Base-by-base conservation (phyloP, 2,113 vertebrate genomes). In the Macquaria australasica region DNA sequence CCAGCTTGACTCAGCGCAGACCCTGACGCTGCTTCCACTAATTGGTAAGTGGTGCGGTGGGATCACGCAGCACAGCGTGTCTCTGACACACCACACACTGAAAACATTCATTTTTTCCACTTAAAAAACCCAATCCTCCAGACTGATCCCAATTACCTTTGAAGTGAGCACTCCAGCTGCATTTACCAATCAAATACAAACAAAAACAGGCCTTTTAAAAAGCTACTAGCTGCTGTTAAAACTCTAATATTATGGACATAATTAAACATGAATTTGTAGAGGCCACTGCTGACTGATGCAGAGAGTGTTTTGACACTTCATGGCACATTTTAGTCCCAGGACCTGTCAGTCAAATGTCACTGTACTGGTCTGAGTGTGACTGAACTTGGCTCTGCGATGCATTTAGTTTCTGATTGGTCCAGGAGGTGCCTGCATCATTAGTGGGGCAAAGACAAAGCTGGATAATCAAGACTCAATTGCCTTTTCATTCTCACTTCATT, bases 101-200 rank as follows among this genome's bases (percentile, higher is more conserved):
- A 83, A 72, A 81, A 80, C 77, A 81, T 16, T 55, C 16, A 14
- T 25, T 34, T 48, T 51, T 56, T 37, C 64, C 63, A 58, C 56
- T 83, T 50, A 64, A 58, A 56, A 73, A 78, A 16, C 60, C 9
- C 34, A 18, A 71, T 62, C 75, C 59, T 78, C 58, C 3, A 68
- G 55, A 48, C 74, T 78, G 14, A 21, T 56, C 58, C 64, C 50
- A 66, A 73, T 68, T 68, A 73, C 21, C 53, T 68, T 23, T 68
- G 72, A 82, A 68, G 66, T 16, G 73, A 77, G 43, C 77, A 3
- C 77, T 81, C 78, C 69, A 39, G 5, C 6, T 34, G 37, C 74
- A 58, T 81, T 84, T 63, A 84, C 43, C 50, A 15, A 28, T 67
- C 39, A 51, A 59, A 69, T 48, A 25, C 60, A 63, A 58, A 64